Conservation (phyloP, 2,113 vertebrate species). For the Hassar affinis region DNA sequence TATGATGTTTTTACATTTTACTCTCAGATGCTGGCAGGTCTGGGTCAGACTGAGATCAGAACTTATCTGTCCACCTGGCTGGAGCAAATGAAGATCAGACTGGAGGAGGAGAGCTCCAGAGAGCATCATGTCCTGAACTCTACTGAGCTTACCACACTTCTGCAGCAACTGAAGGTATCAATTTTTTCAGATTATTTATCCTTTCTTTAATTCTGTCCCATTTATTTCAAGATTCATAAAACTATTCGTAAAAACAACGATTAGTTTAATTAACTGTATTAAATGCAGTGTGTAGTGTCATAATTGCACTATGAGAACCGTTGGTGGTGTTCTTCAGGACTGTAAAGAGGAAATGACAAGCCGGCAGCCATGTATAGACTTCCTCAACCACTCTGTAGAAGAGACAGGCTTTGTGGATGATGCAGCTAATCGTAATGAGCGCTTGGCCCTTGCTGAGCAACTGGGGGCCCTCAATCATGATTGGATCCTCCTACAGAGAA, state of each 20-base stretch:
- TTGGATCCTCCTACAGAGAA: conserved; percentile 76
- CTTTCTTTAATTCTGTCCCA: neutral
- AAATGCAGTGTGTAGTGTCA: too few species aligned
- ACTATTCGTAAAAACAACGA: neutral
- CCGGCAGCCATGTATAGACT: conserved; percentile 81
- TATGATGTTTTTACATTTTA: neutral
- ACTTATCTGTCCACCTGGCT: conserved; percentile 80
- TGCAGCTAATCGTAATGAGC: conserved; percentile 71
- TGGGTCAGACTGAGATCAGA: conserved; percentile 78
- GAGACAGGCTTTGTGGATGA: conserved; percentile 71
- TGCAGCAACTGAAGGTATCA: conserved; percentile 79
- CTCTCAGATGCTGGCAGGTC: conserved; percentile 74
- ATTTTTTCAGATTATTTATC: neutral
- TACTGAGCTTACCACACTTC: conserved; percentile 65
- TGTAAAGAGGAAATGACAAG: conserved; percentile 75
- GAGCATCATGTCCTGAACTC: conserved; percentile 51
- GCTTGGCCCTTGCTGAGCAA: conserved; percentile 78
- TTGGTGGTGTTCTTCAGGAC: conserved; percentile 66
- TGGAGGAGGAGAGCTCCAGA: conserved; percentile 52
- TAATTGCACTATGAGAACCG: neutral
- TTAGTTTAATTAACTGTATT: neutral
- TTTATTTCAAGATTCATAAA: neutral
- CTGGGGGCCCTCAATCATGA: conserved; percentile 78
- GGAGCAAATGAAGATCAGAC: conserved; percentile 63
- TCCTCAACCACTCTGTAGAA: conserved; percentile 82